Base-by-base conservation (phyloP, 2,888 invertebrate genomes). In the Euplexia lucipara region DNA sequence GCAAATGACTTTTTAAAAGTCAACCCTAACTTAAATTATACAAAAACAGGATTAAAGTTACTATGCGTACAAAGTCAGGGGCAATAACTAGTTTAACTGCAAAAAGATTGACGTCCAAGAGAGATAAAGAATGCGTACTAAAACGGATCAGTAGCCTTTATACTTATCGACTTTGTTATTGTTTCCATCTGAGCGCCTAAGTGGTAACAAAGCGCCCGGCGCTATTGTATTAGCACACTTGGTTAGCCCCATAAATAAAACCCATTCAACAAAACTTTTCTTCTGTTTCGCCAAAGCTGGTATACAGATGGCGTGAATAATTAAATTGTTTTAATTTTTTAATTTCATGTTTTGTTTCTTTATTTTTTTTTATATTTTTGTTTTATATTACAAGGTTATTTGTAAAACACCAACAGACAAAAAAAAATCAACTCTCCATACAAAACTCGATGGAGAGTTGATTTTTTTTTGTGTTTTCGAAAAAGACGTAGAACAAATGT, bases 181-280 rank as follows among this genome's bases (percentile, higher is more conserved):
- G 18, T 42, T 37, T 69, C 32, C 42, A 18, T 48, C n/a, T 42
- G 70, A 70, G 48, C 37, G 70, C 22, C 35, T 37, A 37, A 67
- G 61, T 18, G 35, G 41, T 18, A 42, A 48, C 70, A 70, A 69
- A 67, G 70, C 39, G 30, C 16, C 9, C 18, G 12, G 16, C 5
- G 45, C 32, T 37, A 32, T 70, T 70, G 42, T 60, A 60, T 70
- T 60, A 60, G 60, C 37, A 60, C 70, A 48, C 66, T 70, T 35
- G 48, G 32, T 49, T 70, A 37, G 8, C 42, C 35, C 16, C 30
- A 60, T 49, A 44, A 60, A 66, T n/a, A n/a, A n/a, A n/a, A n/a
- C n/a, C n/a, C n/a, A 67, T 22, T 67, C 35, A 61, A 22, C 6
- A n/a, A 44, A 32, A 37, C 41, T 60, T 48, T 37, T 42, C 6